phyloP scores from a whole-genome alignment of 2,113 vertebrate species.

The Burhinus bistriatus region DNA sequence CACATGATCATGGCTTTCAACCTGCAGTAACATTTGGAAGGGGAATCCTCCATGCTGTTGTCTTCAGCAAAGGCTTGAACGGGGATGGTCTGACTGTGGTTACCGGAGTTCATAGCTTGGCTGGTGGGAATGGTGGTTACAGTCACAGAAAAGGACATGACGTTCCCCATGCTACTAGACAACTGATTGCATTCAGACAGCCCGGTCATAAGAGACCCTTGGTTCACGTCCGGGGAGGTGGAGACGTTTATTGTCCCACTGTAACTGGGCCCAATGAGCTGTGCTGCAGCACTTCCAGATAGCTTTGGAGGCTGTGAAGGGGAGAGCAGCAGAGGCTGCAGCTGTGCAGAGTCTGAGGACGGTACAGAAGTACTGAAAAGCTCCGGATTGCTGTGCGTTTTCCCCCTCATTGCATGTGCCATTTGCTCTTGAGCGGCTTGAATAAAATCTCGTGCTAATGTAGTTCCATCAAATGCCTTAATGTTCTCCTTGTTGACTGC shows the following conservation, averaged over 20 bases:
- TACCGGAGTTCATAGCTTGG: slow-evolving; percentile 68
- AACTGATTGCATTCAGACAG: slow-evolving; percentile 65
- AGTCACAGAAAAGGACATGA: slow-evolving; percentile 98
- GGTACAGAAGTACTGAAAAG: slow-evolving; percentile 47
- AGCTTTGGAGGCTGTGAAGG: slow-evolving; percentile 72
- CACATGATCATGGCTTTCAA: slow-evolving; percentile 99
- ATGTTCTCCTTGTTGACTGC: slow-evolving; percentile 47
- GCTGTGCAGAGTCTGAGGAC: slow-evolving; percentile 27
- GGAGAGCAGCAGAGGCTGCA: slow-evolving; percentile 70
- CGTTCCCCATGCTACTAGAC: slow-evolving; percentile 77
- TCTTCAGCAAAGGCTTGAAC: slow-evolving; percentile 85
- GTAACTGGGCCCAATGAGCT: slow-evolving; percentile 78
- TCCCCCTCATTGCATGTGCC: slow-evolving; percentile 73
- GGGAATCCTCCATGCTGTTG: slow-evolving; percentile 80
- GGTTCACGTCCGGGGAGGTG: slow-evolving; percentile 79
- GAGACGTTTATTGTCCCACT: slow-evolving; percentile 91
- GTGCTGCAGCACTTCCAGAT: slow-evolving; percentile 65
- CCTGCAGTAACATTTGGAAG: slow-evolving; percentile 95
- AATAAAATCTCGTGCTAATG: slow-evolving; percentile 80
- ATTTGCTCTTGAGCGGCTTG: slow-evolving; percentile 76
- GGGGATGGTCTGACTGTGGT: slow-evolving; percentile 77
- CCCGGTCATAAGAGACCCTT: slow-evolving; percentile 53
- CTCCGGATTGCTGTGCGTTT: slow-evolving; percentile 74
- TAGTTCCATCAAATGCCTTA: slow-evolving; percentile 4
- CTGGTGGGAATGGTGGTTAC: slow-evolving; percentile 91